A percentile compares a stretch with the other conserved stretches of the same genome.
Evolutionary conservation across 2,888 invertebrate species (phyloP).

Genomic region (Chymomyza caudatula): DNA sequence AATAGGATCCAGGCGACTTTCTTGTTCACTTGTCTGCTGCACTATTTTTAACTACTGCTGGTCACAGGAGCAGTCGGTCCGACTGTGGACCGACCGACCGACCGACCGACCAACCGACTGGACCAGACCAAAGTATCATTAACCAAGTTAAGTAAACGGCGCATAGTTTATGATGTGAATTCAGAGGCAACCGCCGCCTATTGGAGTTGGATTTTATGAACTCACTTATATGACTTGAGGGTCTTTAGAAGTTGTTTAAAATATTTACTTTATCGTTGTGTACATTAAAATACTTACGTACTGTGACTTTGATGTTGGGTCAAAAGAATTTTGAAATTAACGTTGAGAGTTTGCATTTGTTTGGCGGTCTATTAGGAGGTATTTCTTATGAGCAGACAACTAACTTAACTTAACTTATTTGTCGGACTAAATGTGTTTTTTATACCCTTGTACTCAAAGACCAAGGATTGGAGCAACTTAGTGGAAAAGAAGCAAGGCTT

Average conservation of each 20-base stretch:
- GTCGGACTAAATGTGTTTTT: too few species aligned
- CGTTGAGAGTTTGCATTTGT: slow-evolving; percentile 12
- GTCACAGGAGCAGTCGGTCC: background rate
- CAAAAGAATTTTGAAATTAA: slow-evolving; percentile 11
- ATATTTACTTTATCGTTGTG: slow-evolving; percentile 42
- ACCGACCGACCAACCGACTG: background rate
- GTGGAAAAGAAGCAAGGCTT: too few species aligned
- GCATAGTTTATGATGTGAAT: background rate
- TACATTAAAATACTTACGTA: slow-evolving; percentile 58
- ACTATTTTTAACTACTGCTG: background rate
- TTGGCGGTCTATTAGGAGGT: background rate
- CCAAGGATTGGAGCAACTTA: too few species aligned
- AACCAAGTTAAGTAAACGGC: slow-evolving; percentile 35
- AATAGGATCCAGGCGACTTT: background rate
- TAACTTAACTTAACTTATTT: too few species aligned
- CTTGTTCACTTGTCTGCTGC: background rate
- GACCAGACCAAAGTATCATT: slow-evolving; percentile 35
- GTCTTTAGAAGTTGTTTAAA: slow-evolving; percentile 26
- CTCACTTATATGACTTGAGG: background rate
- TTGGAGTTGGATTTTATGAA: background rate
- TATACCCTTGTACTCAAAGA: too few species aligned
- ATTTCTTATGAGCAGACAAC: background rate
- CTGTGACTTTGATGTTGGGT: slow-evolving; percentile 13
- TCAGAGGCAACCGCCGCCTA: background rate
- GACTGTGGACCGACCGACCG: background rate